A percentile compares a stretch with the other conserved stretches of the same genome.
phyloP scores from a whole-genome alignment of 2,888 invertebrate species.

The Galeopsomyia nigrocyanea region DNA sequence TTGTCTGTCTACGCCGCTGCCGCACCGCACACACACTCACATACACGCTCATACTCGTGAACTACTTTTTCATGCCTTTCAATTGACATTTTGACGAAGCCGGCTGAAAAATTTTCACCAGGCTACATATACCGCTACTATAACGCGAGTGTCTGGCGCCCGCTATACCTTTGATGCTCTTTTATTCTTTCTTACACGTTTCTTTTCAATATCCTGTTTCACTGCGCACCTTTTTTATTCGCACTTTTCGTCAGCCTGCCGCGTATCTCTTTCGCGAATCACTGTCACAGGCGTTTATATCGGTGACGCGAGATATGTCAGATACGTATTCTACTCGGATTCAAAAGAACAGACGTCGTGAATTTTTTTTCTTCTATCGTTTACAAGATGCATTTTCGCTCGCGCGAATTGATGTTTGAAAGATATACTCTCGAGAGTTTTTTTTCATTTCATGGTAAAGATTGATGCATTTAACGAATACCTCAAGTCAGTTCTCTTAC shows the following conservation, averaged over 20 bases:
- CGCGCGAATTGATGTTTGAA: neutral
- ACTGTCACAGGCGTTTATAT: neutral
- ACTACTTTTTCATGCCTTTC: conserved; percentile 43
- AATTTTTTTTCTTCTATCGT: conserved; percentile 20
- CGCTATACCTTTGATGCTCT: conserved; percentile 28
- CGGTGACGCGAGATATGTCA: neutral
- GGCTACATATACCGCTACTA: conserved; percentile 26
- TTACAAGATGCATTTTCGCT: neutral
- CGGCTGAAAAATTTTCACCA: conserved; percentile 20
- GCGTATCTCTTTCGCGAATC: conserved; percentile 18
- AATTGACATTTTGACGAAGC: conserved; percentile 47
- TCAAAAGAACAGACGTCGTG: neutral
- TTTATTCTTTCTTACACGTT: conserved; percentile 8
- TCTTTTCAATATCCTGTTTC: conserved; percentile 24
- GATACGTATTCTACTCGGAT: too few species aligned
- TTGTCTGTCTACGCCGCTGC: neutral
- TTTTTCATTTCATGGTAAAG: conserved; percentile 7
- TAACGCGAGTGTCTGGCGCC: conserved; percentile 2
- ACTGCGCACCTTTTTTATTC: conserved; percentile 15
- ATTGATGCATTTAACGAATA: conserved; percentile 7
- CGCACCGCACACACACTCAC: too few species aligned
- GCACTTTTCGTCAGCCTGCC: neutral
- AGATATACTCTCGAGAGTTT: neutral
- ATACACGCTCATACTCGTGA: conserved; percentile 25
- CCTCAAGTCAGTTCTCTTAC: conserved; percentile 9